These are phyloP conservation scores for Nephila pilipes DNA, from an alignment of 1,140 invertebrate genomes.

Conservation along the genomic window DNA sequence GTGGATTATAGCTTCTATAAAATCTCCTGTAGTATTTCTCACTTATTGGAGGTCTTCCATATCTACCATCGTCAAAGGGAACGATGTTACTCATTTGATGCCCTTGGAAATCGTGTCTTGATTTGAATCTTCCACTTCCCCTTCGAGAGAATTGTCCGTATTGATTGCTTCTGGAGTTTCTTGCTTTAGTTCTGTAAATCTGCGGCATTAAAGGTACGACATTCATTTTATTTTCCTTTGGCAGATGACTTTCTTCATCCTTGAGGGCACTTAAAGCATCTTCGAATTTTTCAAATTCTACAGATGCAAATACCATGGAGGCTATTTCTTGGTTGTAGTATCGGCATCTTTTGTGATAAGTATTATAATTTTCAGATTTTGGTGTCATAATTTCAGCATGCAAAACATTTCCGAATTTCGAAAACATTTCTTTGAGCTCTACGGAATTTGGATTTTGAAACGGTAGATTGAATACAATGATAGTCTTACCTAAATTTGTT, in stretches of 20 bases:
- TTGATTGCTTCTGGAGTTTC: not conserved
- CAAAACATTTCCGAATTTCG: slow-evolving; percentile 51
- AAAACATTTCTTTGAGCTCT: slow-evolving; percentile 90
- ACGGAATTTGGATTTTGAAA: slow-evolving; percentile 92
- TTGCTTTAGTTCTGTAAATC: not conserved
- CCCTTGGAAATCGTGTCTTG: not conserved
- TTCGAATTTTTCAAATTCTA: slow-evolving; percentile 64
- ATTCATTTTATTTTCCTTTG: slow-evolving; percentile 68
- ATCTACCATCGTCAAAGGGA: not conserved
- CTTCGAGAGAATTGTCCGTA: not conserved
- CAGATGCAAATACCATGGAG: not conserved
- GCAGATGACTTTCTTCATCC: slow-evolving; percentile 52
- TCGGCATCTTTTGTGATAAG: slow-evolving; percentile 57
- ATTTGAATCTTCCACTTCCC: not conserved
- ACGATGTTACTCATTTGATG: not conserved
- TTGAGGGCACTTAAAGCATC: slow-evolving; percentile 41
- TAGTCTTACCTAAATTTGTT: slow-evolving; percentile 91
- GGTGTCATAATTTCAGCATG: slow-evolving; percentile 28
- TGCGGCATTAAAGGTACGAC: slow-evolving; percentile 50
- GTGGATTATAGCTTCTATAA: not conserved
- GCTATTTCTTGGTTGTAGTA: slow-evolving; percentile 35
- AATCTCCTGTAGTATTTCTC: not conserved
- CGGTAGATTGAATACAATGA: slow-evolving; percentile 92
- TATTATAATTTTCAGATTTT: slow-evolving; percentile 31
- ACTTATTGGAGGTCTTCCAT: not conserved